phyloP scores from a whole-genome alignment of 2,113 vertebrate genomes.

The Osmerus mordax region DNA sequence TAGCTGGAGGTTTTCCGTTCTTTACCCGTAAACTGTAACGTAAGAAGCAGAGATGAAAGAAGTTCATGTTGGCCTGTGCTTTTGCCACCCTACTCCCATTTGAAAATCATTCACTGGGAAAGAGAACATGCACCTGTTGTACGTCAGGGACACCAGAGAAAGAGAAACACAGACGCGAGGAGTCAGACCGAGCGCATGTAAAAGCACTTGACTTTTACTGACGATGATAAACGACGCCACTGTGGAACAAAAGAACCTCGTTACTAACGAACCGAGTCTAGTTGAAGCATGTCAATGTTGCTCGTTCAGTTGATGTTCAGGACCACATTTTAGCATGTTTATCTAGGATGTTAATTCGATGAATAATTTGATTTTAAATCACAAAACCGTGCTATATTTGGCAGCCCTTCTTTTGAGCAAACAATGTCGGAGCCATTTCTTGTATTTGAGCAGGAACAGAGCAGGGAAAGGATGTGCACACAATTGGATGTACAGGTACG shows the following conservation, averaged over 20 bases:
- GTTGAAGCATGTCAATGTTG: neutral
- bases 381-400: too few relatives aligned
- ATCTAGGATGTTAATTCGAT: too few relatives aligned
- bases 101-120: constrained; percentile 37
- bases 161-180: neutral
- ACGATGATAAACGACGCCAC: constrained; percentile 35
- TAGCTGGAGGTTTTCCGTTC: neutral
- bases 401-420: too few relatives aligned
- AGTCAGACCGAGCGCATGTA: constrained; percentile 17
- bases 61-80: neutral
- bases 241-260: neutral
- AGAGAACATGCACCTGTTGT: constrained; percentile 42
- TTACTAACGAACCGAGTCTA: neutral
- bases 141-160: constrained; percentile 31
- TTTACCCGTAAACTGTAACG: constrained; percentile 8
- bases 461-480: too few relatives aligned
- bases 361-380: too few relatives aligned
- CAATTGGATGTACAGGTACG: too few relatives aligned
- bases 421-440: too few relatives aligned
- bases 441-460: too few relatives aligned
- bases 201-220: constrained; percentile 26
- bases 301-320: too few relatives aligned
- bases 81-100: constrained; percentile 21
- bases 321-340: too few relatives aligned
- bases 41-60: constrained; percentile 23